A percentile compares a stretch with the other conserved stretches of the same genome.
phyloP scores from a whole-genome alignment of 2,113 vertebrate species.

The Zosterops borbonicus region DNA sequence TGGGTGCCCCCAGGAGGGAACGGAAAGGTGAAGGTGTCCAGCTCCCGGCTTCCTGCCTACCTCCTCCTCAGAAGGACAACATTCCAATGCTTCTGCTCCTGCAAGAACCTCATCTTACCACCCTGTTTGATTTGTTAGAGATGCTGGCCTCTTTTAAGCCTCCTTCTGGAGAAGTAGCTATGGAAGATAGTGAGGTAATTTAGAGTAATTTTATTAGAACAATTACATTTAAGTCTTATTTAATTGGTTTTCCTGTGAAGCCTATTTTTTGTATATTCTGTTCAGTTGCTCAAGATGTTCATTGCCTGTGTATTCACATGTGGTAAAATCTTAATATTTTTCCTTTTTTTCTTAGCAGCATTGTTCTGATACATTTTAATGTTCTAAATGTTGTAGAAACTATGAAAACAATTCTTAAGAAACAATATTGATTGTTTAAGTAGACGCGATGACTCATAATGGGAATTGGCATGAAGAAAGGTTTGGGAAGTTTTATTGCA shows the following conservation, averaged over 20 bases:
- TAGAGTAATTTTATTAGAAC: background rate
- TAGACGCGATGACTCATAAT: background rate
- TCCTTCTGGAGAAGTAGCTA: slow-evolving; percentile 81
- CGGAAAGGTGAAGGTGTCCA: slow-evolving; percentile 96
- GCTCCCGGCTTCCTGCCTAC: slow-evolving; percentile 95
- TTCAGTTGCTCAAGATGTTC: background rate
- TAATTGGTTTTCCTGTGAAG: background rate
- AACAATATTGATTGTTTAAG: background rate
- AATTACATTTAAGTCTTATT: background rate
- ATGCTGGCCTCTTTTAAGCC: slow-evolving; percentile 98
- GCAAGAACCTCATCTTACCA: slow-evolving; percentile 97
- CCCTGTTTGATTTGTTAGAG: slow-evolving; percentile 95
- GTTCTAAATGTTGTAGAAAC: background rate
- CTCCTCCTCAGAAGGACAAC: slow-evolving; percentile 97
- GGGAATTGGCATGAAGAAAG: background rate
- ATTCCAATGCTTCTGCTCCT: slow-evolving; percentile 98
- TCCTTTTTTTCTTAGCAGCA: background rate
- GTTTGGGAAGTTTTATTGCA: background rate
- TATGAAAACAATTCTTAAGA: background rate
- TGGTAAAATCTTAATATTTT: background rate
- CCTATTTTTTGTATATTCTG: background rate
- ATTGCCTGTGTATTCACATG: background rate
- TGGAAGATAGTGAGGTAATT: slow-evolving; percentile 87
- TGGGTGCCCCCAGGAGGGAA: slow-evolving; percentile 94
- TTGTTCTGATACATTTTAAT: background rate